Evolutionary conservation across 2,888 invertebrate species (phyloP), one percentile per base, ranked within the genome.

Genomic region (Empis livida): DNA sequence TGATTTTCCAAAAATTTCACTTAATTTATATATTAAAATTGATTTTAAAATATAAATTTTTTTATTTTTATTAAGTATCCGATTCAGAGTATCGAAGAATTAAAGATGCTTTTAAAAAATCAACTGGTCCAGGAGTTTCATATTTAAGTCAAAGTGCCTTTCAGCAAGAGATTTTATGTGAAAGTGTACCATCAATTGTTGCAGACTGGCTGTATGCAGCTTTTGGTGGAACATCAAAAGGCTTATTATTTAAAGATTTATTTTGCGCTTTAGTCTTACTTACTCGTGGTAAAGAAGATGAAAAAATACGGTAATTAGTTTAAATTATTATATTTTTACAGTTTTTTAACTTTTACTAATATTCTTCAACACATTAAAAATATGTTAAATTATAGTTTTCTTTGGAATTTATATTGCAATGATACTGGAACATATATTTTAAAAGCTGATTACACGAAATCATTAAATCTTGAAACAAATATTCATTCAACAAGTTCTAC

Each of bases 361-460:
- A n/a, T n/a, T n/a, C n/a, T n/a, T n/a, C n/a, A n/a, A n/a, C n/a
- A n/a, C n/a, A n/a, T n/a, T n/a, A n/a, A n/a, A n/a, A n/a, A n/a
- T n/a, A n/a, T n/a, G n/a, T n/a, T n/a, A n/a, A n/a, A n/a, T n/a
- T n/a, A 5, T 14, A 74, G 82, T 74, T 90, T 91, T 68, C 74
- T 91, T 31, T 91, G 89, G 81, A 83, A 84, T 15, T 73, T 91
- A 47, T 91, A 90, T 66, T 82, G 84, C 51, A 89, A 87, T 63
- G 90, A 90, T 62, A 77, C 79, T 52, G 82, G 80, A 53, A 79
- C 79, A 8, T 78, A 82, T 59, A 82, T 90, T 39, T 73, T 79
- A 53, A 82, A 83, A 60, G 75, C 77, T 45, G 89, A 90, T 53
- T 86, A 90, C 62, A 76, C 80, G 14, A 72, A 74, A 38, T 75